A percentile compares a stretch with the other conserved stretches of the same genome.
These are phyloP conservation scores for Rhabdomys dilectus DNA, from an alignment of 2,113 vertebrate genomes.

Conservation along the genomic window DNA sequence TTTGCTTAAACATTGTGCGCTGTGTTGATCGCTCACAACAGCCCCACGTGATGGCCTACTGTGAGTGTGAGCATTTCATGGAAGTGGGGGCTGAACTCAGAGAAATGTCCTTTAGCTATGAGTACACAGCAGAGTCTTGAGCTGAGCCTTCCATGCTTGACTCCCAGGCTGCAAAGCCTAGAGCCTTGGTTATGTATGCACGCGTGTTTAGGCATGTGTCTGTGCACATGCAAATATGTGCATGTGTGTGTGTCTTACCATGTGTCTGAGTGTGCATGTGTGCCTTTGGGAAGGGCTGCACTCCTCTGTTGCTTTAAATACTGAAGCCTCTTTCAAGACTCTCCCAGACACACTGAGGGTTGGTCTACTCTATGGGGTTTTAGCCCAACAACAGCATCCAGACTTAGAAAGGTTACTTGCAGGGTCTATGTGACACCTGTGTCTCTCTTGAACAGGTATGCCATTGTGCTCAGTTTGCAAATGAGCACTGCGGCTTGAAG, in stretches of 20 bases:
- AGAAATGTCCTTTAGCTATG: not conserved
- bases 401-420: no score
- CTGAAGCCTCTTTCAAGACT: not conserved
- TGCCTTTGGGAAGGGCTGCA: no score
- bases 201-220: no score
- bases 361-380: not conserved
- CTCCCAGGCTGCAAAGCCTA: not conserved
- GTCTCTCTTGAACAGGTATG: not conserved
- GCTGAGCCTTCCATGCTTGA: no score
- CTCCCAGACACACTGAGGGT: not conserved
- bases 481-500: not conserved
- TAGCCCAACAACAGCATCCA: not conserved
- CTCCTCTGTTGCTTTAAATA: not conserved
- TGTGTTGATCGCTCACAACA: not conserved
- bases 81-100: not conserved
- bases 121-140: not conserved
- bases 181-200: not conserved
- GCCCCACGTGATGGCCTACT: no score
- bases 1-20: no score
- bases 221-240: not conserved
- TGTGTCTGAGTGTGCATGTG: not conserved
- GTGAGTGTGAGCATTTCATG: not conserved
- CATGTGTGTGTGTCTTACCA: not conserved
- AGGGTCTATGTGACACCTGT: not conserved
- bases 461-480: not conserved